These are phyloP conservation scores for Bursaphelenchus okinawaensis DNA, from an alignment of 2,888 invertebrate species.

Conservation along the genomic window DNA sequence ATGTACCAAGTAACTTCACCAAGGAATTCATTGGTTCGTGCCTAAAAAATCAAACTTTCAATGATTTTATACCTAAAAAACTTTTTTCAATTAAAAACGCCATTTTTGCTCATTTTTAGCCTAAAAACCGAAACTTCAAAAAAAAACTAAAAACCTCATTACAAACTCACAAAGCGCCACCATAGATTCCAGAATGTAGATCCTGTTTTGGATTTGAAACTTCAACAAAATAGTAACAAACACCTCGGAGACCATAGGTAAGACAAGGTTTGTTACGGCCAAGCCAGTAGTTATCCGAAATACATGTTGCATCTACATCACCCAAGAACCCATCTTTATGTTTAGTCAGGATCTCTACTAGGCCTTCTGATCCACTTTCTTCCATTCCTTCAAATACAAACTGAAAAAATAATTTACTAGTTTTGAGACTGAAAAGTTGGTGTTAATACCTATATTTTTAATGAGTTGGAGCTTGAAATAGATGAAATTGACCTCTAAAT, in stretches of 20 bases:
- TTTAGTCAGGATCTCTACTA: slow-evolving; percentile 74
- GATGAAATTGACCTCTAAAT: too few species aligned
- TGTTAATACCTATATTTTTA: too few species aligned
- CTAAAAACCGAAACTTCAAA: not conserved
- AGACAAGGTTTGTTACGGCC: slow-evolving; percentile 93
- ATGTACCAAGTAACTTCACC: slow-evolving; percentile 74
- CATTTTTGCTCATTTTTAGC: slow-evolving; percentile 29
- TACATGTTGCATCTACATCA: slow-evolving; percentile 85
- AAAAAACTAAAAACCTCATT: too few species aligned
- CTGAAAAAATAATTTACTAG: too few species aligned
- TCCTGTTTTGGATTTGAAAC: slow-evolving; percentile 76
- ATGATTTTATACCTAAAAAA: slow-evolving; percentile 4
- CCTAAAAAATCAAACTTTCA: slow-evolving; percentile 65
- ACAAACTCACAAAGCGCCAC: slow-evolving; percentile 84
- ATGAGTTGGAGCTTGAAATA: too few species aligned
- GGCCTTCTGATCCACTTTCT: slow-evolving; percentile 90
- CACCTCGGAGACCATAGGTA: slow-evolving; percentile 85
- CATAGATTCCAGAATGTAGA: slow-evolving; percentile 90
- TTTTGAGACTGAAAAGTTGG: too few species aligned
- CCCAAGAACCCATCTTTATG: slow-evolving; percentile 58
- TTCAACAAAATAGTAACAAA: slow-evolving; percentile 74
- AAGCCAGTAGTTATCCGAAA: slow-evolving; percentile 97
- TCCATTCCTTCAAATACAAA: slow-evolving; percentile 98
- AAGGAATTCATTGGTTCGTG: slow-evolving; percentile 86
- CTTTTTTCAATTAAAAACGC: not conserved